Conservation (phyloP, 2,797 vertebrate species). For the Nannoperca obscura region DNA sequence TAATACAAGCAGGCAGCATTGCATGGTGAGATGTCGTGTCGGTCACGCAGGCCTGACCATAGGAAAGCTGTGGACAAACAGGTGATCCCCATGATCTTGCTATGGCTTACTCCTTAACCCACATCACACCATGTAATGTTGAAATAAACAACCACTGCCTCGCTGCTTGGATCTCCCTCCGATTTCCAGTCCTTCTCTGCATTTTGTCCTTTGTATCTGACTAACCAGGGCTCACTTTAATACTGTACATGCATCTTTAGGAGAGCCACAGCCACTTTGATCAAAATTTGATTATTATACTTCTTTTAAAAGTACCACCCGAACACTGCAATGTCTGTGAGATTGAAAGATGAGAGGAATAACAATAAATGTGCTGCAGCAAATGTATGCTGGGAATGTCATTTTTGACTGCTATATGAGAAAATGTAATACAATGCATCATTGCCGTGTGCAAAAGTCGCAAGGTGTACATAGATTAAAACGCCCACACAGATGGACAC, state of each 20-base stretch:
- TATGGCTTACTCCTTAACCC: conserved; percentile 23
- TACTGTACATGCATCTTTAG: conserved; percentile 8
- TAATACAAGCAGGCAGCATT: conserved; percentile 42
- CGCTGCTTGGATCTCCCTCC: conserved; percentile 39
- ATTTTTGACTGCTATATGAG: conserved; percentile 45
- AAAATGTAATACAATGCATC: conserved; percentile 56
- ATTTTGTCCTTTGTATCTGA: conserved; percentile 49
- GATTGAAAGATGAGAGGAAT: conserved; percentile 58
- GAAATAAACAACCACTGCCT: conserved; percentile 32
- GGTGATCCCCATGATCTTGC: conserved; percentile 52
- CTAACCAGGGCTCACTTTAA: conserved; percentile 29
- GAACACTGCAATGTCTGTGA: conserved; percentile 25
- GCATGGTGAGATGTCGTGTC: conserved; percentile 29
- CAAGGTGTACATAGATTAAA: conserved; percentile 60
- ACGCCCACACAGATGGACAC: conserved; percentile 45
- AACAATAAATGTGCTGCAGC: conserved; percentile 26
- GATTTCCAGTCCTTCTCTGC: conserved; percentile 44
- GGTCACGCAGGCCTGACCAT: conserved; percentile 42
- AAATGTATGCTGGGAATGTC: conserved; percentile 44
- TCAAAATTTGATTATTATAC: conserved; percentile 63
- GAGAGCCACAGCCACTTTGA: conserved; percentile 45
- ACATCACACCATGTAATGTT: conserved; percentile 35
- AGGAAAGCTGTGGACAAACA: conserved; percentile 22
- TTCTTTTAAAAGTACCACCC: conserved; percentile 25
- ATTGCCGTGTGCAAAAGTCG: conserved; percentile 27